These are phyloP conservation scores for Aspidiotus rigidus DNA, from an alignment of 2,888 invertebrate genomes.

Conservation along the genomic window DNA sequence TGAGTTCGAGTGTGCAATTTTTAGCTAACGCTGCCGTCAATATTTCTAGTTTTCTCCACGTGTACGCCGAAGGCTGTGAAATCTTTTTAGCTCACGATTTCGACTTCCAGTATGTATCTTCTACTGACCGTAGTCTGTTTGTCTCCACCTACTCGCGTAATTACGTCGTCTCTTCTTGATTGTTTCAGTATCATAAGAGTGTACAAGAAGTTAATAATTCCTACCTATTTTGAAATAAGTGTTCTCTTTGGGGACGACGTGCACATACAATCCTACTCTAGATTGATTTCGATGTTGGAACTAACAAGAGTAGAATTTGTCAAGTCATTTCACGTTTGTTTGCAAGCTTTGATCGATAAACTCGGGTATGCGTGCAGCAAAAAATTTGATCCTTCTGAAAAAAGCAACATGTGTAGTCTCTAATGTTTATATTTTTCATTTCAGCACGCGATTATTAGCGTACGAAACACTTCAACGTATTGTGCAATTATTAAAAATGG, in stretches of 20 bases:
- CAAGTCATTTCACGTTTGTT: slow-evolving; percentile 14
- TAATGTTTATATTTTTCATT: no score
- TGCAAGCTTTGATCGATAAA: slow-evolving; percentile 2
- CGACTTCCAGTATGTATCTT: slow-evolving; percentile 21
- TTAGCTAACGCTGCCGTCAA: slow-evolving; percentile 12
- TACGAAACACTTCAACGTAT: background rate
- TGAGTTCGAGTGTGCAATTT: slow-evolving; percentile 5
- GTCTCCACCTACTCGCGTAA: background rate
- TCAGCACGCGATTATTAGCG: background rate
- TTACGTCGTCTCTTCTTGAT: background rate
- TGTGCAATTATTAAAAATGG: background rate
- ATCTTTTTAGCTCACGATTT: slow-evolving; percentile 12
- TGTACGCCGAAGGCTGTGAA: slow-evolving; percentile 15
- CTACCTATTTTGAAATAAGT: slow-evolving; percentile 8
- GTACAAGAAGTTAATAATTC: slow-evolving; percentile 13
- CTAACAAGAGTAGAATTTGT: slow-evolving; percentile 14
- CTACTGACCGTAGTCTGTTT: no score
- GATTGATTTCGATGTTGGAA: slow-evolving; percentile 15
- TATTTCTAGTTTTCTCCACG: slow-evolving; percentile 14
- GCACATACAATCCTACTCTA: background rate
- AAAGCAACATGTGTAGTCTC: no score
- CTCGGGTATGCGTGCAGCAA: slow-evolving; percentile 9
- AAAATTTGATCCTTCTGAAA: background rate
- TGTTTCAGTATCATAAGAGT: slow-evolving; percentile 14
- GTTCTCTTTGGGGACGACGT: slow-evolving; percentile 3